Base-by-base conservation (phyloP, 2,888 invertebrate species). In the Podotricha telesiphe region DNA sequence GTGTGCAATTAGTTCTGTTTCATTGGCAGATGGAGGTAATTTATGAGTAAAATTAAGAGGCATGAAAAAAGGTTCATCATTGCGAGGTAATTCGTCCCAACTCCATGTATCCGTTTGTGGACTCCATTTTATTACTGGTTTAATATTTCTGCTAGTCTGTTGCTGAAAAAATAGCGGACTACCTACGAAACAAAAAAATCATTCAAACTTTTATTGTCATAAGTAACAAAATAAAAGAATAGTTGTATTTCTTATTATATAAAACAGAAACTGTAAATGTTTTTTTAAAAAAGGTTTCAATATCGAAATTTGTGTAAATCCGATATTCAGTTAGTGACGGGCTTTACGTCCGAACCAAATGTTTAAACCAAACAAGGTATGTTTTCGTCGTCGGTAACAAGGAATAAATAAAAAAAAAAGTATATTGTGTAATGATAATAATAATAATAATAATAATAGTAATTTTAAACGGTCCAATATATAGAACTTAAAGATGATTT, bases 21-120 rank as follows among this genome's bases (percentile, higher is more conserved):
- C 93, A 72, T 93, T 92, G 55, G 92, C 91, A 17, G 90, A 88
- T 8, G 93, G 93, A 1, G 94, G 94, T 59, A 93, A 80, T 72
- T 91, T 91, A 80, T 94, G 94, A 34, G 86, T 91, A 77, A 86
- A 89, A 76, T 93, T 92, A 28, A 86, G 84, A 7, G 94, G 94
- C 40, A 81, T 81, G 75, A 94, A 89, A 70, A 89, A 88, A 11
- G 89, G 92, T 74, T 88, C 85, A 55, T 91, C 88, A 72, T 89
- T 84, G 34, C 87, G 83, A 19, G 88, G 90, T 2, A 81, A 80
- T 55, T 82, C 76, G 17, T 86, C 88, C 89, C 91, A 93, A 71
- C 87, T 89, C 93, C 93, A 93, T 1, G 85, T 88, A 76, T 93
- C 93, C 74, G 83, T 86, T 3, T 93, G 93, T 58, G 87, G 90